Base-by-base conservation (phyloP, 2,888 invertebrate species). In the Griposia aprilina region DNA sequence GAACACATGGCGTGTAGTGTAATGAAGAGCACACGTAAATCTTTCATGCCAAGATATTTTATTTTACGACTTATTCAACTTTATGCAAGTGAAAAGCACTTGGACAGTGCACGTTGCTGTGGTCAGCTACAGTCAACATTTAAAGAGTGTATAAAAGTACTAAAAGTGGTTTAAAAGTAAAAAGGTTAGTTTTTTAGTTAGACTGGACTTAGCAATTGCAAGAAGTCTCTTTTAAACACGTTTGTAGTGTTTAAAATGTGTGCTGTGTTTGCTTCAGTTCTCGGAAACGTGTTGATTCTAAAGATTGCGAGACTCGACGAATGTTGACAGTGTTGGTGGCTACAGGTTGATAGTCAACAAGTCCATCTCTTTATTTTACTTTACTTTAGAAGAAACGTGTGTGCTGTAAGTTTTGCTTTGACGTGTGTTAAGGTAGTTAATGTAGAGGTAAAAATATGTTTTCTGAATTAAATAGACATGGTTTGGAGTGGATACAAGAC, bases 261-360 rank as follows among this genome's bases (percentile, higher is more conserved):
- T 62, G 36, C 36, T 59, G 6, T 71, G 20, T 72, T 66, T 76
- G 36, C 13, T 8, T 20, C n/a, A 50, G 50, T 80, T 57, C 41
- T 63, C 50, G 20, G 55, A 30, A 57, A 67, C 26, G 15, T 74
- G 74, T 82, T 82, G 63, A 67, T 83, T 80, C 45, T 74, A 45
- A 69, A 50, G 80, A 83, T 83, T 79, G 80, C 74, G 48, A n/a
- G n/a, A 2, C 4, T 20, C 0, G 17, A 55, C 11, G 17, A 71
- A 23, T 82, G 59, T 79, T 70, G 23, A 52, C 60, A 41, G 36
- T 10, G 41, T 5, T 13, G 36, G 17, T 45, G 10, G 59, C 48
- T 23, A 83, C 84, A 84, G 59, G 81, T 80, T 67, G 67, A 20
- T 15, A 52, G 23, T 80, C 63, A 82, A 80, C 75, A 68, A 75